These are phyloP conservation scores for Psilopsiagon aymara DNA, from an alignment of 2,113 vertebrate species.

Conservation along the genomic window DNA sequence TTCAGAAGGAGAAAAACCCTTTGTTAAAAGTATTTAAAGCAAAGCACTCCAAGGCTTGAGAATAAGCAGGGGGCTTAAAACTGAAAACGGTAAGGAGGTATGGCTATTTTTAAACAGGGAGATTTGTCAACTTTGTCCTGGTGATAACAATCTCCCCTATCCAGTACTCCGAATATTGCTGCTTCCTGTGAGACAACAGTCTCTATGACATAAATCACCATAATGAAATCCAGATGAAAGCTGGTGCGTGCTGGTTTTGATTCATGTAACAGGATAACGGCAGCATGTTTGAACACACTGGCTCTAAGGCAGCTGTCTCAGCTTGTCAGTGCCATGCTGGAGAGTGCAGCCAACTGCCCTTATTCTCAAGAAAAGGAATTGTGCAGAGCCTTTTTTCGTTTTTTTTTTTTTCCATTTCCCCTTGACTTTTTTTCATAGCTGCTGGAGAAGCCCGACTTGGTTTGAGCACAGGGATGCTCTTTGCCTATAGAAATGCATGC, in stretches of 20 bases:
- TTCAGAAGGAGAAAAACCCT: neutral
- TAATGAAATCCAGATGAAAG: conserved; percentile 66
- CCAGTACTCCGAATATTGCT: neutral
- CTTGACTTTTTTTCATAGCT: neutral
- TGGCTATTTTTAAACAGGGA: conserved; percentile 9
- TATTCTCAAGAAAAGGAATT: neutral
- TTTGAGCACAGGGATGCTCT: neutral
- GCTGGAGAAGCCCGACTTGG: neutral
- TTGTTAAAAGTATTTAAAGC: neutral
- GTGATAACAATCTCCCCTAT: conserved; percentile 37
- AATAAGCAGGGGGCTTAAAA: neutral
- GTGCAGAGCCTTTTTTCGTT: neutral
- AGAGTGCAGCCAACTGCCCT: conserved; percentile 3
- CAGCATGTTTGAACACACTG: conserved; percentile 56
- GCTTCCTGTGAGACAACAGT: conserved; percentile 54
- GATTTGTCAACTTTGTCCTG: conserved; percentile 12
- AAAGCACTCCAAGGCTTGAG: neutral
- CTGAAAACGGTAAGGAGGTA: neutral
- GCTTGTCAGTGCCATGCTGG: conserved; percentile 44
- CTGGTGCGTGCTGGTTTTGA: conserved; percentile 56
- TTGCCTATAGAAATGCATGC: neutral
- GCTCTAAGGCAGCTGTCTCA: conserved; percentile 46
- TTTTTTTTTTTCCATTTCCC: neutral
- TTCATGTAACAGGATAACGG: conserved; percentile 48
- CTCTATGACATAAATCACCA: conserved; percentile 45